These are phyloP conservation scores for Stomorhina lunata DNA, from an alignment of 2,888 invertebrate genomes.

Conservation along the genomic window DNA sequence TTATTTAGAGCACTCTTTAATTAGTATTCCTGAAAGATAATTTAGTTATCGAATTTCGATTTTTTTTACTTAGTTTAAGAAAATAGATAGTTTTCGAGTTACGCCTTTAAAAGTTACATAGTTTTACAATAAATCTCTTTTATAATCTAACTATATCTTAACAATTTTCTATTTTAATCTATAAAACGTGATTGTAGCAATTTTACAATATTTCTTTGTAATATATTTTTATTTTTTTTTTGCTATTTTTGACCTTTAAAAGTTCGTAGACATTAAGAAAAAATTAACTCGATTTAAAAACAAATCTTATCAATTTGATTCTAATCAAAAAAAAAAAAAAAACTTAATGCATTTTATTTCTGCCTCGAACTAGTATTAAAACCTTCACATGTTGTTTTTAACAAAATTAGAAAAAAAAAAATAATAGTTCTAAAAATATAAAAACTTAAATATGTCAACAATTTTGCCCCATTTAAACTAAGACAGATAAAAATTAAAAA, in stretches of 20 bases:
- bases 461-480: neutral
- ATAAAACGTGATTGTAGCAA: neutral
- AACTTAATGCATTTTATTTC: neutral
- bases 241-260: neutral
- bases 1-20: too few relatives aligned
- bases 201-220: neutral
- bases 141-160: too few relatives aligned
- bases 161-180: too few relatives aligned
- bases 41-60: too few relatives aligned
- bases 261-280: slow-evolving; percentile 7
- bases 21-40: too few relatives aligned
- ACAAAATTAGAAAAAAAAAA: neutral
- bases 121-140: too few relatives aligned
- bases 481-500: neutral
- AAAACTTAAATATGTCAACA: neutral
- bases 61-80: too few relatives aligned
- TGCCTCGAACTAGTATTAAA: slow-evolving; percentile 1
- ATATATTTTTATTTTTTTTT: neutral
- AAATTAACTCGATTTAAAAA: slow-evolving; percentile 16
- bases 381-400: neutral
- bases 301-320: slow-evolving; percentile 12
- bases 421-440: neutral
- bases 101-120: too few relatives aligned
- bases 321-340: neutral
- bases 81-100: too few relatives aligned